Evolutionary conservation across 2,888 invertebrate genomes (phyloP).

Genomic region (Drosophila melanosoma): DNA sequence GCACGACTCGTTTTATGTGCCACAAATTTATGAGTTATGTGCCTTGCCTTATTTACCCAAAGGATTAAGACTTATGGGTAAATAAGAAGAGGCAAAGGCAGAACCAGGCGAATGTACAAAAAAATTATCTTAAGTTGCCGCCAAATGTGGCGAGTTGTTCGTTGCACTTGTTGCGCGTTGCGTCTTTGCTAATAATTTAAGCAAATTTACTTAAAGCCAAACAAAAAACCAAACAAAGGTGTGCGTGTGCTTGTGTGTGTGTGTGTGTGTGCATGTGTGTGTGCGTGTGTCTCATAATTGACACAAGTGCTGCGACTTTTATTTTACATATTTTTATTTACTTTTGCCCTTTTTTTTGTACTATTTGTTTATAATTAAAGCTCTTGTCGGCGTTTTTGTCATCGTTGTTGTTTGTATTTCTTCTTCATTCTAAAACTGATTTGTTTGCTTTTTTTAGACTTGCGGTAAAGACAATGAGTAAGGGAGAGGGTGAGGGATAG

Average conservation of each 20-base stretch:
- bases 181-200: slow-evolving; percentile 73
- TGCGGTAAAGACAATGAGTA: slow-evolving; percentile 4
- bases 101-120: slow-evolving; percentile 6
- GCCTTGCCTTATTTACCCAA: slow-evolving; percentile 68
- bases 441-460: slow-evolving; percentile 41
- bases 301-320: slow-evolving; percentile 61
- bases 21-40: slow-evolving; percentile 75
- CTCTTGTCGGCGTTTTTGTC: slow-evolving; percentile 60
- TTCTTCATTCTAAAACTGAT: slow-evolving; percentile 29
- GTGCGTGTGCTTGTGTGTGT: slow-evolving; percentile 19
- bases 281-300: slow-evolving; percentile 29
- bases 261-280: slow-evolving; percentile 35
- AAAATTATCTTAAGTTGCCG: slow-evolving; percentile 60
- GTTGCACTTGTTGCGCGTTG: slow-evolving; percentile 49
- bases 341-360: slow-evolving; percentile 29
- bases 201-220: slow-evolving; percentile 72
- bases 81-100: not conserved
- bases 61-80: slow-evolving; percentile 65
- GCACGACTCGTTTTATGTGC: slow-evolving; percentile 61
- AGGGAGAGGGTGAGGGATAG: not conserved
- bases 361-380: slow-evolving; percentile 79
- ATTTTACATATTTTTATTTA: slow-evolving; percentile 20
- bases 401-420: slow-evolving; percentile 6
- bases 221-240: slow-evolving; percentile 59
- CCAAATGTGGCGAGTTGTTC: slow-evolving; percentile 45